Conservation (phyloP, 2,113 vertebrate genomes). For the Ceyx margarethae region DNA sequence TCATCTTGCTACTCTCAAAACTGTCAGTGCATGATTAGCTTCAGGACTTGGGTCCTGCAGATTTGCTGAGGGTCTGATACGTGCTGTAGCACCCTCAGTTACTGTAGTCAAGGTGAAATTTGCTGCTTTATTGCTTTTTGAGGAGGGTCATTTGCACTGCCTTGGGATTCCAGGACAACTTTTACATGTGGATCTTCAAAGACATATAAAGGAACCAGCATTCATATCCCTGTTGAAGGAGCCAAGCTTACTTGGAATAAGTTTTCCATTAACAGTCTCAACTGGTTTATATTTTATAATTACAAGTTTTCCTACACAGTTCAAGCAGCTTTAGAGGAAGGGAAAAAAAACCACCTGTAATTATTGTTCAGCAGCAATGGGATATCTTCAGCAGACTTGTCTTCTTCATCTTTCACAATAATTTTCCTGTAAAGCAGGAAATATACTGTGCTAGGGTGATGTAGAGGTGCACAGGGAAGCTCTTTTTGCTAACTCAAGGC, state of each 20-base stretch:
- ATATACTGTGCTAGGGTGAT: neutral
- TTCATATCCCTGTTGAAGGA: neutral
- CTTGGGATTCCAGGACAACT: neutral
- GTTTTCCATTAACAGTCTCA: neutral
- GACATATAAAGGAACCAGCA: neutral
- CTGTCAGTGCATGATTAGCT: neutral
- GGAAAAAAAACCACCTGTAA: fast-evolving
- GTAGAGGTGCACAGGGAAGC: neutral
- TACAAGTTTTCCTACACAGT: neutral
- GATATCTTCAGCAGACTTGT: neutral
- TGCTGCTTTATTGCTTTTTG: neutral
- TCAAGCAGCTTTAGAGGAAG: neutral
- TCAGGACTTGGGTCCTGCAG: neutral
- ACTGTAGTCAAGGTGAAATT: neutral
- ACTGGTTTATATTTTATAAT: neutral
- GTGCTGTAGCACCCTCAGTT: neutral
- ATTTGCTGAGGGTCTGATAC: neutral
- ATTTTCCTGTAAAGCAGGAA: neutral
- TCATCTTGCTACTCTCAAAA: neutral
- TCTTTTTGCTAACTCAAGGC: neutral
- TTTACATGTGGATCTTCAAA: neutral
- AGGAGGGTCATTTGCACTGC: neutral
- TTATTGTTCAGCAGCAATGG: neutral
- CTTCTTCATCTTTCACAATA: neutral
- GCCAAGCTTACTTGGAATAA: neutral